Evolutionary conservation across 1,140 invertebrate species (phyloP).

Genomic region (Oryctes rhinoceros): DNA sequence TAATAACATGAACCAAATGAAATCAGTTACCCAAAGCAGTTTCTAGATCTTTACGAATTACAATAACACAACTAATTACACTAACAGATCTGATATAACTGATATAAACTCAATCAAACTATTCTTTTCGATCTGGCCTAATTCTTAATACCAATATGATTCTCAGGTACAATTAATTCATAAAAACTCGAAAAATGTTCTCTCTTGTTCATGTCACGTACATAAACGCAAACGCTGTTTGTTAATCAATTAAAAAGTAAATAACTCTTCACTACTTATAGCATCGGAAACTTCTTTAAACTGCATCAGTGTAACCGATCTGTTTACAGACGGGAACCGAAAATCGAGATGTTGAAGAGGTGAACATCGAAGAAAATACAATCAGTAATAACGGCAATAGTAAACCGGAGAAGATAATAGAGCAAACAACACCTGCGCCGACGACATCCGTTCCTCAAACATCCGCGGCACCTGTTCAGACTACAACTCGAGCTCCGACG

Average conservation of each 20-base stretch:
- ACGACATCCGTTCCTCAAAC: neutral
- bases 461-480: slow-evolving; percentile 12
- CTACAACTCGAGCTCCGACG: slow-evolving; percentile 20
- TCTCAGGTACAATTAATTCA: too few species aligned
- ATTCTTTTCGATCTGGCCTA: too few species aligned
- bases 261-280: neutral
- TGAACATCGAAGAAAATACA: slow-evolving; percentile 40
- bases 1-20: too few species aligned
- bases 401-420: slow-evolving; percentile 24
- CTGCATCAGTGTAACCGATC: neutral
- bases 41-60: too few species aligned
- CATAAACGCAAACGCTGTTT: neutral
- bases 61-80: too few species aligned
- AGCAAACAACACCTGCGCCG: slow-evolving; percentile 19
- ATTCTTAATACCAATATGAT: too few species aligned
- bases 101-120: too few species aligned
- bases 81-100: too few species aligned
- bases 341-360: neutral
- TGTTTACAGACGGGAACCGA: neutral
- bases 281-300: neutral
- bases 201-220: neutral
- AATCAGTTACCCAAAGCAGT: too few species aligned
- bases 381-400: slow-evolving; percentile 39
- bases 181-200: too few species aligned
- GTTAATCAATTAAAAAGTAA: slow-evolving; percentile 18